phyloP scores from a whole-genome alignment of 2,888 invertebrate genomes.

The Lasius platythorax region DNA sequence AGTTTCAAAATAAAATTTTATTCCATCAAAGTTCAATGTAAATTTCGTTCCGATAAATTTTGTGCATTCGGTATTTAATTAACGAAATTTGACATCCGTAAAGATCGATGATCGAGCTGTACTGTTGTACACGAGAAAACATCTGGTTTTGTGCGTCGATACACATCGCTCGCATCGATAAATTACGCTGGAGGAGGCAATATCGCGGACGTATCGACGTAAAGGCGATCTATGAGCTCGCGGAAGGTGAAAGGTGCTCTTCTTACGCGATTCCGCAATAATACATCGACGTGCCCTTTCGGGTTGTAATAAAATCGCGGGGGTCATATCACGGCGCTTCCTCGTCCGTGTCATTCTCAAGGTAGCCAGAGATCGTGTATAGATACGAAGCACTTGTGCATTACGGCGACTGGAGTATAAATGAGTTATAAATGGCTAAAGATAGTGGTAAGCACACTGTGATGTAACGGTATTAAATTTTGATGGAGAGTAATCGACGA shows the following conservation, averaged over 20 bases:
- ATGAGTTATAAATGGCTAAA: background rate
- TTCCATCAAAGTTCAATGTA: background rate
- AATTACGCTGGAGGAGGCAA: constrained; percentile 29
- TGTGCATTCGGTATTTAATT: constrained; percentile 7
- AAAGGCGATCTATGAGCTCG: constrained; percentile 60
- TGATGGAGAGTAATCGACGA: background rate
- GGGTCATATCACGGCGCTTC: constrained; percentile 33
- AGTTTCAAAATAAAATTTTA: background rate
- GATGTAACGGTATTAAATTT: background rate
- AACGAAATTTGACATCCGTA: background rate
- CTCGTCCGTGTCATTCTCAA: constrained; percentile 34
- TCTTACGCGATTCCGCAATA: constrained; percentile 83
- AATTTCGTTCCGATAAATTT: background rate
- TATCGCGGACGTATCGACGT: constrained; percentile 55
- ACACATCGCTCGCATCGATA: constrained; percentile 22
- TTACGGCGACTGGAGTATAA: background rate
- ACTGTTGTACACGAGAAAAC: background rate
- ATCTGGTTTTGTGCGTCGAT: constrained; percentile 38
- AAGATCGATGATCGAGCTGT: background rate
- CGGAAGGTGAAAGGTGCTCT: constrained; percentile 83
- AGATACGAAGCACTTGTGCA: background rate
- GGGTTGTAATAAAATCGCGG: constrained; percentile 62
- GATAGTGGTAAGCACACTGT: background rate
- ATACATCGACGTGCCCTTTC: constrained; percentile 79
- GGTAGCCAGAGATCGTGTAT: background rate